Base-by-base conservation (phyloP, 30 jellyfish, hydroid and myxozoan species). In the Morbakka virulenta region DNA sequence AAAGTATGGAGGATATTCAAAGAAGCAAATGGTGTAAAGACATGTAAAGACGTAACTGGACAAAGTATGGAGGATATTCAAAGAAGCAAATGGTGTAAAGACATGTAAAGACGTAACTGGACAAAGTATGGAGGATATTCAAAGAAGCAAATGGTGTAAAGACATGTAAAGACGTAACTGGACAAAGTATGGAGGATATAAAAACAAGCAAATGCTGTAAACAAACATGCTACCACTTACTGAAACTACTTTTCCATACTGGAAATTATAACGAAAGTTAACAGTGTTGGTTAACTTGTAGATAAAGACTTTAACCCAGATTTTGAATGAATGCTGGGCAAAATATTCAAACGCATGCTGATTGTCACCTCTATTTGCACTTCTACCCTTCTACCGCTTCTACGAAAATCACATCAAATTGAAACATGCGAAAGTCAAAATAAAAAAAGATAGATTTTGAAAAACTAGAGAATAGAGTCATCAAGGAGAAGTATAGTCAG, bases 271-370 rank as follows among this genome's bases (percentile, higher is more conserved):
- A 41, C 36, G 31, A 78, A 77, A 34, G 33, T 28, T 64, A 74
- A 78, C 65, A 66, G 89, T 24, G 82, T 78, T 65, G 83, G 75
- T 35, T 25, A 64, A 78, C 74, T 78, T 65, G 62, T 50, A 35
- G 47, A 66, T 22, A 78, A 78, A 64, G 83, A 49, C 1, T 65
- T 64, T 49, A 64, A 66, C 65, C 74, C 75, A 64, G 32, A 41
- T 22, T 78, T 78, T 32, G 47, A 50, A 28, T 64, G 26, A 29
- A 50, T 64, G 31, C 29, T 51, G 24, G 82, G 49, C 75, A 35
- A 72, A 23, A 77, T 35, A 34, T 77, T 71, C 62, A 49, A 1
- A n/a, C n/a, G n/a, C n/a, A n/a, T n/a, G 72, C 69, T 64, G 13
- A 77, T 64, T 35, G n/a, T 64, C 67, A 75, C 62, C 32, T 25